Conservation (phyloP, 2,797 vertebrate species). For the Micropoecilia bifurca region DNA sequence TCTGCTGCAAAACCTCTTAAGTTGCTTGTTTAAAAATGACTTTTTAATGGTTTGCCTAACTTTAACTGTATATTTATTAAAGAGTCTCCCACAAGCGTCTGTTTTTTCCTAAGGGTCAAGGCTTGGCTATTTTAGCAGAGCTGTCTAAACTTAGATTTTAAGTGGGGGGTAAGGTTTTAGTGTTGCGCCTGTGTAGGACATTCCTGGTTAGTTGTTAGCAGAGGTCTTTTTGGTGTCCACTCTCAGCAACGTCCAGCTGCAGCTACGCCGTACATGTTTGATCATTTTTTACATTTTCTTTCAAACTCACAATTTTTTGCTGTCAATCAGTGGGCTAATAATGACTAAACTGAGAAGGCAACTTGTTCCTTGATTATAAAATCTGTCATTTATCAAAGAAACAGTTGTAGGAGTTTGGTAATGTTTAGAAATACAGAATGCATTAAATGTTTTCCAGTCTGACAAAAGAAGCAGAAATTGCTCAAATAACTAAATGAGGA, state of each 20-base stretch:
- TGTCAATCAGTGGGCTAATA: not conserved
- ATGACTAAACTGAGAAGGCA: not conserved
- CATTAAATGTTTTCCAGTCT: not conserved
- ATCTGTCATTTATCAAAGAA: not conserved
- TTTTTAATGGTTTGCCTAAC: not conserved
- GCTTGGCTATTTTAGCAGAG: not conserved
- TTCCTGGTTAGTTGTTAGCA: not conserved
- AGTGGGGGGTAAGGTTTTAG: not conserved
- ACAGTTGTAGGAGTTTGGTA: not conserved
- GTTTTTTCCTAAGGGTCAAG: not conserved
- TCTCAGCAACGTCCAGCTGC: not conserved
- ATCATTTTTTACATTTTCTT: not conserved
- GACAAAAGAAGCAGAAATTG: not conserved
- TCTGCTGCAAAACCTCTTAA: not conserved
- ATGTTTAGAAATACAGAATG: not conserved
- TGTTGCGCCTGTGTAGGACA: not conserved
- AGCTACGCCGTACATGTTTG: not conserved
- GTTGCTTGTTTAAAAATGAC: not conserved
- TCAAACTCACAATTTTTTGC: not conserved
- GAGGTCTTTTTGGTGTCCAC: not conserved
- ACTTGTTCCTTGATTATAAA: not conserved
- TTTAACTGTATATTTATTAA: not conserved
- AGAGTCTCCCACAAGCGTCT: not conserved
- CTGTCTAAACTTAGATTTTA: conserved; percentile 6
- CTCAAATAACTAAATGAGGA: not conserved